Base-by-base conservation (phyloP, 2,113 vertebrate species). In the Cervus canadensis region DNA sequence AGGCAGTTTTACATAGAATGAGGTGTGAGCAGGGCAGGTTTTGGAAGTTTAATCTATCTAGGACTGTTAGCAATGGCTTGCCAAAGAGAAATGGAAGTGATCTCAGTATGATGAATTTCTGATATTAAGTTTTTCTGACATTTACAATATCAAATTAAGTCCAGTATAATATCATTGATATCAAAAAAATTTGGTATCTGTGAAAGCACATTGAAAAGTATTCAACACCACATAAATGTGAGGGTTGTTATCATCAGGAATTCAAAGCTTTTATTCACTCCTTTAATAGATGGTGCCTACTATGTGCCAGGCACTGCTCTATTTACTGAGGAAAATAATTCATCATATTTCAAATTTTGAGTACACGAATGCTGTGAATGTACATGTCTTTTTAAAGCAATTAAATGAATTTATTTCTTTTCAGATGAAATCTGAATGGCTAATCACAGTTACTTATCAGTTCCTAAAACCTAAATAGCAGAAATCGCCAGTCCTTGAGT, bases 371-470 rank as follows among this genome's bases (percentile, higher is more conserved):
- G 12, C 36, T 96, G 54, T 93, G 25, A 87, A 62, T 78, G 16
- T 76, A 15, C 7, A 0, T 50, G 21, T 91, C 57, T 94, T 98
- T 98, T 93, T 76, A 78, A 97, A 94, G 89, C 93, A 97, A 93
- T 62, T 83, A 94, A 92, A 88, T 87, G 33, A 95, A 83, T 95
- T 94, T 67, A 76, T 76, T 95, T 97, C 85, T 91, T 91, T 97
- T 90, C 57, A 79, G 79, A 95, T 88, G 30, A 97, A 98, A 83
- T 87, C 50, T 94, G 93, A 98, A 97, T 97, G 74, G 67, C 91
- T 97, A 91, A 98, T 95, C 96, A 98, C n/a, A 90, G 84, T 95
- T 84, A 64, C 45, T 95, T 94, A 94, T 96, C 59, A 91, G 84
- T 11, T 96, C 59, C 91, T 96, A 62, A 96, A 95, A 74, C 57